These are phyloP conservation scores for Phenganax subtilis DNA, from an alignment of 92 coral and sea anemone species.

Conservation along the genomic window DNA sequence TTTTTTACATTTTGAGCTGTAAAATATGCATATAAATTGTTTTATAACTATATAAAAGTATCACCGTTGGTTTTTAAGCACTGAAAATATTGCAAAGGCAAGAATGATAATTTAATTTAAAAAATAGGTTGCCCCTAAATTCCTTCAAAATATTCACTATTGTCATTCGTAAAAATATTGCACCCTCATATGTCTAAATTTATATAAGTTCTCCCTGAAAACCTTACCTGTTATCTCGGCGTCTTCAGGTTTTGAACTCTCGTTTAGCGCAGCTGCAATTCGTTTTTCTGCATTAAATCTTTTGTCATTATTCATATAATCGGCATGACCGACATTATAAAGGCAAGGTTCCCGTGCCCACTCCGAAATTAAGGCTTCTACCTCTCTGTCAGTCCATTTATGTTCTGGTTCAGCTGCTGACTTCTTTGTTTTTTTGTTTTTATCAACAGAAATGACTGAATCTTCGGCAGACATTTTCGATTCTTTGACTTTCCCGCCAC, in stretches of 20 bases:
- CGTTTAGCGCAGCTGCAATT: not conserved
- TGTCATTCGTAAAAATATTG: too few species aligned
- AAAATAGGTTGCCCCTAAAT: too few species aligned
- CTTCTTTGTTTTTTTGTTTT: not conserved
- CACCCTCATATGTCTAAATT: not conserved
- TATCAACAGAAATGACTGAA: not conserved
- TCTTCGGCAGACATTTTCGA: not conserved
- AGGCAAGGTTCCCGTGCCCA: slow-evolving; percentile 6
- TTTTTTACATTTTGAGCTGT: not conserved
- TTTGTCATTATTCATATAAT: slow-evolving; percentile 1
- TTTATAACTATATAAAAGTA: not conserved
- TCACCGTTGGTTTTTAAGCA: too few species aligned
- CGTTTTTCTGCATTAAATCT: slow-evolving; percentile 7
- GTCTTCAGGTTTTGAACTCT: not conserved
- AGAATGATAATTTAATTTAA: too few species aligned
- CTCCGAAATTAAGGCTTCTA: not conserved
- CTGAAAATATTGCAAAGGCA: too few species aligned
- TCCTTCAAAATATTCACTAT: too few species aligned
- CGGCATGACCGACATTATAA: not conserved
- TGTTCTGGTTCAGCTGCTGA: not conserved
- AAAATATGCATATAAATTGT: not conserved
- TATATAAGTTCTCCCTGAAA: not conserved
- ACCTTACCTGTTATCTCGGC: not conserved
- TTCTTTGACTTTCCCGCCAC: not conserved
- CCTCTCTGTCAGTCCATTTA: not conserved